Conservation (phyloP, 2,797 vertebrate species). For the Coracias cyanogaster region DNA sequence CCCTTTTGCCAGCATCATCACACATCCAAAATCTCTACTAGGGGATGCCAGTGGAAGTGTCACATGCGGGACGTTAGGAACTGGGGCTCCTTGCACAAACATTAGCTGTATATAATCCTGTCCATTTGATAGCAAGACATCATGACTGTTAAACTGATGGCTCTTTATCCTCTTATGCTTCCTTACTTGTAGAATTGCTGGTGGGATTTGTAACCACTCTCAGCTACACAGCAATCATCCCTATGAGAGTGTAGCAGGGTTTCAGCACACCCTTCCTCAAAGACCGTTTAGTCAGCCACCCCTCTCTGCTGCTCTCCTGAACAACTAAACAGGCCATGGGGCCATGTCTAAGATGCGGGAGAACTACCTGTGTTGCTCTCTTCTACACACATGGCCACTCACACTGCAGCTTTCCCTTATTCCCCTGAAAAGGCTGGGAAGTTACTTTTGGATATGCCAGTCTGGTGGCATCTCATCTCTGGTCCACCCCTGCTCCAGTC, state of each 20-base stretch:
- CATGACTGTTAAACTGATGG: neutral
- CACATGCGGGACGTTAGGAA: neutral
- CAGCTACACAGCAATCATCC: neutral
- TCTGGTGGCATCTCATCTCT: neutral
- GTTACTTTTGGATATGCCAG: neutral
- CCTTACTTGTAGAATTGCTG: neutral
- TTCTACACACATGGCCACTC: neutral
- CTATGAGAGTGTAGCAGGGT: neutral
- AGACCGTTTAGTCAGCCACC: neutral
- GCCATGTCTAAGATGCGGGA: neutral
- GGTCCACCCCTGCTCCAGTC: neutral
- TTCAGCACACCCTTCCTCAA: neutral
- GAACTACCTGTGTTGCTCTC: neutral
- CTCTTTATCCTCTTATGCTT: neutral
- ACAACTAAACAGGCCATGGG: neutral
- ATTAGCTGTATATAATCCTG: neutral
- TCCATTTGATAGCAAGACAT: neutral
- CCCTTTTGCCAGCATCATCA: neutral
- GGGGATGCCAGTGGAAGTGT: neutral
- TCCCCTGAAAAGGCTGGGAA: neutral
- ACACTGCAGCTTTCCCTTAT: neutral
- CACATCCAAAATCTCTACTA: neutral
- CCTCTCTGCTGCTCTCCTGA: neutral
- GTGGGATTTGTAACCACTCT: neutral
- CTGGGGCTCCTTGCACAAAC: neutral